Evolutionary conservation across 2,888 invertebrate species (phyloP).

Genomic region (Yponomeuta evonymella): DNA sequence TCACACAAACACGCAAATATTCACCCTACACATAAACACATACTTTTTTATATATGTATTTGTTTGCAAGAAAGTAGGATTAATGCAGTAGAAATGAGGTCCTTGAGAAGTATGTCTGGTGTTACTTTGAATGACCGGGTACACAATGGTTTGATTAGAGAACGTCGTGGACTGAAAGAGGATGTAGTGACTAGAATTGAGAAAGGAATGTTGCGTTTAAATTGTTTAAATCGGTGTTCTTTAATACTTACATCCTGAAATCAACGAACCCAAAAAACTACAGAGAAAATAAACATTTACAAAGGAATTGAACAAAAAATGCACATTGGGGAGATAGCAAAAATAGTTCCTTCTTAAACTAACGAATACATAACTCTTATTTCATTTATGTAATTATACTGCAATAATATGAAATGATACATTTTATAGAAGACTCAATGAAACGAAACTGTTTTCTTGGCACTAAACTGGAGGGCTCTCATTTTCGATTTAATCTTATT

Average conservation of each 20-base stretch:
- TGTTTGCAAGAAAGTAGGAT: too few species aligned
- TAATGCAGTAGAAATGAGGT: too few species aligned
- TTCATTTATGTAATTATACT: background rate
- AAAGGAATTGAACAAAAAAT: background rate
- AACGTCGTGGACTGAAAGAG: too few species aligned
- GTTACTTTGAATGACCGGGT: too few species aligned
- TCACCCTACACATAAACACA: too few species aligned
- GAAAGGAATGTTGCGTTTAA: too few species aligned
- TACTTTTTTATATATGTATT: too few species aligned
- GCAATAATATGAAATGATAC: background rate
- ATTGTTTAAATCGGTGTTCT: background rate
- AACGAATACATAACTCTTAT: too few species aligned
- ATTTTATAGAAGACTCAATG: background rate
- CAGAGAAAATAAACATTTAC: background rate
- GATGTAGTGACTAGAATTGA: too few species aligned
- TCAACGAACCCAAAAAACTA: background rate
- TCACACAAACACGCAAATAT: too few species aligned
- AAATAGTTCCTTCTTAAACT: background rate
- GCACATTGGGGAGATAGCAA: background rate
- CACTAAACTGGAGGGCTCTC: constrained; percentile 67
- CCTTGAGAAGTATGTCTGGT: too few species aligned
- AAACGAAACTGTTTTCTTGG: constrained; percentile 38
- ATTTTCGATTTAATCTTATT: constrained; percentile 33
- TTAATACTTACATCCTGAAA: background rate
- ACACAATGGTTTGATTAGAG: too few species aligned